phyloP scores from a whole-genome alignment of 2,888 invertebrate species.

The Lydus trimaculatus region DNA sequence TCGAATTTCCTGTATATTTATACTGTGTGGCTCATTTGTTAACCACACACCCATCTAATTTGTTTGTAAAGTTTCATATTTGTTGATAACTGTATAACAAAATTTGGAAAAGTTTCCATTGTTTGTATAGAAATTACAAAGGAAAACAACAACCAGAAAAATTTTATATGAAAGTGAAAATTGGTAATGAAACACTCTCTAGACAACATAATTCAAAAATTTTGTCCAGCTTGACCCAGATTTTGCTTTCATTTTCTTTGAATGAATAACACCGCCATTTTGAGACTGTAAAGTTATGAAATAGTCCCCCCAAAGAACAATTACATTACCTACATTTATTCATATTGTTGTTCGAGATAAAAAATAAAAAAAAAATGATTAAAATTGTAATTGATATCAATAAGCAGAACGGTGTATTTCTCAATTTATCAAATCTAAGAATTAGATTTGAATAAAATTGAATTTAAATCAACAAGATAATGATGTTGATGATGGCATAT shows the following conservation, averaged over 20 bases:
- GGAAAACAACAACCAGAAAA: too few species aligned
- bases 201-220: constrained; percentile 6
- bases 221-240: constrained; percentile 38
- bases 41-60: background rate
- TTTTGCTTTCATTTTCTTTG: constrained; percentile 42
- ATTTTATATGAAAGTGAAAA: constrained; percentile 4
- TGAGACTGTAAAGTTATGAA: constrained; percentile 18
- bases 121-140: background rate
- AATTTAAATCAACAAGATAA: background rate
- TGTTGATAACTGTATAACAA: background rate
- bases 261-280: constrained; percentile 24
- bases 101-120: background rate
- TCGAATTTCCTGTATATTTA: background rate
- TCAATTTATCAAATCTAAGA: too few species aligned
- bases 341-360: background rate
- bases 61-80: too few species aligned
- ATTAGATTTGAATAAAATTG: too few species aligned
- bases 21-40: background rate
- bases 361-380: background rate
- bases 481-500: too few species aligned
- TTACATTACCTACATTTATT: background rate
- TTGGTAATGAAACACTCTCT: background rate
- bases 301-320: background rate
- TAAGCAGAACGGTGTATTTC: background rate
- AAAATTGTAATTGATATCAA: background rate